These are phyloP conservation scores for Yponomeuta sedellus DNA, from an alignment of 2,888 invertebrate genomes.

Conservation along the genomic window DNA sequence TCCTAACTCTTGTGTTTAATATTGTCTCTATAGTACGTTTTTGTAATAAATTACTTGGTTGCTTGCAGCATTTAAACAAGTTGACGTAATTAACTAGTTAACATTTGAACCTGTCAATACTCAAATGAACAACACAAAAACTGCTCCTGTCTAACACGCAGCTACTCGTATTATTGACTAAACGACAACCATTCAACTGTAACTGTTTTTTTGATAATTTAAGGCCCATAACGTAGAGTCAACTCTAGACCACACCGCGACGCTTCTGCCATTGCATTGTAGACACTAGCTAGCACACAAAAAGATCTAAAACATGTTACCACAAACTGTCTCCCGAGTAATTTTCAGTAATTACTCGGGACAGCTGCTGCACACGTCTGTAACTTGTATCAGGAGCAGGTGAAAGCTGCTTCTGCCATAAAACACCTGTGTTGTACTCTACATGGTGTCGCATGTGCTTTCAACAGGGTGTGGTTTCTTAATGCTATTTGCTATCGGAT, in stretches of 20 bases:
- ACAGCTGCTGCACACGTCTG: not conserved
- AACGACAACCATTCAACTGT: not conserved
- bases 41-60: too few species aligned
- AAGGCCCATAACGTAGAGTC: too few species aligned
- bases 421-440: not conserved
- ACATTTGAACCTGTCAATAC: slow-evolving; percentile 6
- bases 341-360: not conserved
- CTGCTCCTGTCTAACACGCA: not conserved
- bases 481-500: too few species aligned
- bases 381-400: not conserved
- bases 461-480: too few species aligned
- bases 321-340: not conserved
- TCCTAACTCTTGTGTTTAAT: too few species aligned
- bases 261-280: not conserved
- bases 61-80: not conserved
- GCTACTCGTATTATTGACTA: not conserved
- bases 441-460: too few species aligned
- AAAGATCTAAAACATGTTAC: not conserved
- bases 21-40: too few species aligned
- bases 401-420: slow-evolving; percentile 2
- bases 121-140: not conserved
- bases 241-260: too few species aligned
- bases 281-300: not conserved
- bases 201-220: too few species aligned
- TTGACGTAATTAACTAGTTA: not conserved